Evolutionary conservation across 2,113 vertebrate species (phyloP).

Genomic region (Oryzias celebensis): DNA sequence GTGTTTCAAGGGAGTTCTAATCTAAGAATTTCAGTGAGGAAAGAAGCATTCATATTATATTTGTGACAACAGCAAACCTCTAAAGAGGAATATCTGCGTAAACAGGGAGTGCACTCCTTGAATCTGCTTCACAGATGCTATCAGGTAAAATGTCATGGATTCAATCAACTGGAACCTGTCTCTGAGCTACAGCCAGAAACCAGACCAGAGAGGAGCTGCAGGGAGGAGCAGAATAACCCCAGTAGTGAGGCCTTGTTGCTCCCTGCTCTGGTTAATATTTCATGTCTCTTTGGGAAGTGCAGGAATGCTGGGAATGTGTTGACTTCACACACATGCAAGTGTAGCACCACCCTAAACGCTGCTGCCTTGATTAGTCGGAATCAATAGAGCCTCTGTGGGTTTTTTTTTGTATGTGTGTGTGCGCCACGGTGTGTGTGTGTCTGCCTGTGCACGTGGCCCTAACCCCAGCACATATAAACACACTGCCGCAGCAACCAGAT

Average conservation of each 20-base stretch:
- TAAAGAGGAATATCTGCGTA: no score
- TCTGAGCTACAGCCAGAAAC: not conserved
- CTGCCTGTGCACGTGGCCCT: constrained; percentile 62
- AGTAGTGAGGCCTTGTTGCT: constrained; percentile 28
- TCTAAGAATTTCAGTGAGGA: no score
- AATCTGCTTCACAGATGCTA: no score
- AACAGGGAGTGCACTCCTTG: no score
- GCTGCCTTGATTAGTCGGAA: constrained; percentile 73
- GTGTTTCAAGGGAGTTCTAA: no score
- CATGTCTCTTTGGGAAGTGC: constrained; percentile 80
- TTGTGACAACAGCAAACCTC: no score
- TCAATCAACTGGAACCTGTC: no score
- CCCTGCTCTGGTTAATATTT: constrained; percentile 68
- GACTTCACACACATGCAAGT: constrained; percentile 78
- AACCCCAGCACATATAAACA: constrained; percentile 72
- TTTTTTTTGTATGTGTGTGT: constrained; percentile 20
- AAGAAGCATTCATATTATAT: no score
- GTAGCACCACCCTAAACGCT: constrained; percentile 47
- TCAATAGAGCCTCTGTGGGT: constrained; percentile 77
- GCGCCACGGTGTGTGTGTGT: constrained; percentile 23
- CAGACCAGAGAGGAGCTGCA: constrained; percentile 45
- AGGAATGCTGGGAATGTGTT: constrained; percentile 87
- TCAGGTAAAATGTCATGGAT: no score
- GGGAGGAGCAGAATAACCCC: constrained; percentile 34
- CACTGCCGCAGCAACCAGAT: constrained; percentile 52